A percentile compares a stretch with the other conserved stretches of the same genome.
Conservation (phyloP, 1,140 invertebrate species). For the Danaus plexippus region DNA sequence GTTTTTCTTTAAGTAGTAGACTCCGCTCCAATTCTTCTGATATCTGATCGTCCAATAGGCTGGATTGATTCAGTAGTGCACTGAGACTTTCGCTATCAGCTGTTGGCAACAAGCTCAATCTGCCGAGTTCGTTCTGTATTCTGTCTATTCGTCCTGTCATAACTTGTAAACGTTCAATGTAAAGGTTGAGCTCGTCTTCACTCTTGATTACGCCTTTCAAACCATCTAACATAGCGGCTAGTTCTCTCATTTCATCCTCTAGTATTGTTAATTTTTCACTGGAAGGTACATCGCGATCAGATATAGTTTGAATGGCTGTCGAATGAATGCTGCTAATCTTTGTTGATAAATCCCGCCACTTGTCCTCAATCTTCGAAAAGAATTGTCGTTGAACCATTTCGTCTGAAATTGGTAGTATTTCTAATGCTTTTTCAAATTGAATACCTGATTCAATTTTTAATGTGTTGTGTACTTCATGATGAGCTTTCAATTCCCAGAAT, state of each 20-base stretch:
- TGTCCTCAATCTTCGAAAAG: conserved; percentile 81
- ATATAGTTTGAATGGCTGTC: conserved; percentile 77
- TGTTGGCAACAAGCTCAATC: conserved; percentile 79
- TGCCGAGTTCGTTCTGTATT: conserved; percentile 84
- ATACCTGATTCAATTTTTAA: conserved; percentile 79
- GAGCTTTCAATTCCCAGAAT: conserved; percentile 91
- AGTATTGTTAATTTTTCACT: conserved; percentile 81
- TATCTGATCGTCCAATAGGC: conserved; percentile 78
- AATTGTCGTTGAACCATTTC: conserved; percentile 85
- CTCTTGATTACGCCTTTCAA: conserved; percentile 84
- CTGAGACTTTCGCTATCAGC: conserved; percentile 84
- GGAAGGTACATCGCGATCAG: conserved; percentile 78
- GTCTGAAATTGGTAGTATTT: conserved; percentile 83
- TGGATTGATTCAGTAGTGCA: conserved; percentile 76
- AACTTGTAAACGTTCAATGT: conserved; percentile 84
- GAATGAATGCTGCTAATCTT: conserved; percentile 78
- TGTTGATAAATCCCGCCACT: conserved; percentile 79
- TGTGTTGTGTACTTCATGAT: conserved; percentile 88
- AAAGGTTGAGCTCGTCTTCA: conserved; percentile 84
- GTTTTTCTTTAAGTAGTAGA: conserved; percentile 77
- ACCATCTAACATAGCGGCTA: conserved; percentile 76
- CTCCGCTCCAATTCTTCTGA: conserved; percentile 83
- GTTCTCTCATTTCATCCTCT: conserved; percentile 81
- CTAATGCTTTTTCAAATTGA: conserved; percentile 82
- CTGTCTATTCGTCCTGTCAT: conserved; percentile 80